Base-by-base conservation (phyloP, 2,888 invertebrate genomes). In the Diplazon laetatorius region DNA sequence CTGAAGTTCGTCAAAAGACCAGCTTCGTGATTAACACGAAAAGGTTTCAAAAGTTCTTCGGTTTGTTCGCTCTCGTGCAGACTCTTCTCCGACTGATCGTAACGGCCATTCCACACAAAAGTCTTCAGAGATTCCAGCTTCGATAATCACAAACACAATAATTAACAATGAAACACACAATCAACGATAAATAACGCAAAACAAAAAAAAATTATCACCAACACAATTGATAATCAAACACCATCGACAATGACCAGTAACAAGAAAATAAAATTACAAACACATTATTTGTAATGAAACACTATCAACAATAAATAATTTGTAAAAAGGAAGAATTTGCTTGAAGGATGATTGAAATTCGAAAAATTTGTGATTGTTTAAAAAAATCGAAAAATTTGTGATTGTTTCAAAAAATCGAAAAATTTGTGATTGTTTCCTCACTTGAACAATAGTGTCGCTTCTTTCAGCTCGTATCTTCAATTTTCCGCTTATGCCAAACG, bases 1-100 rank as follows among this genome's bases (percentile, higher is more conserved):
- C 87, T 90, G 22, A 91, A 88, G 83, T 90, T 90, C 80, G 87
- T 83, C 5, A 89, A 76, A 8, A 88, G 83, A 2, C 90, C 90
- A 72, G 82, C 82, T 10, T 83, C 83, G 46, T 90, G 88, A 5
- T 82, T 80, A 3, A 89, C 81, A 76, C 85, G 85, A 69, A 91
- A 91, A 30, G 90, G 89, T 69, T 86, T 87, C 59, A 83, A 68
- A 55, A 91, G 84, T 70, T 89, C 89, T 25, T 80, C 37, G 42
- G 82, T 76, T n/a, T 85, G 82, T 52, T 81, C 80, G 37, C 76
- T 80, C 37, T 84, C 76, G 30, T 83, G 81, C 35, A 78, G 65
- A 44, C 72, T 46, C 25, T 83, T 75, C 50, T 68, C 76, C 71
- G 74, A 52, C 5, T 83, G 69, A 12, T 85, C 77, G 42, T 80